A percentile compares a stretch with the other conserved stretches of the same genome.
These are phyloP conservation scores for Dasysyrphus tricinctus DNA, from an alignment of 2,888 invertebrate species.

Conservation along the genomic window DNA sequence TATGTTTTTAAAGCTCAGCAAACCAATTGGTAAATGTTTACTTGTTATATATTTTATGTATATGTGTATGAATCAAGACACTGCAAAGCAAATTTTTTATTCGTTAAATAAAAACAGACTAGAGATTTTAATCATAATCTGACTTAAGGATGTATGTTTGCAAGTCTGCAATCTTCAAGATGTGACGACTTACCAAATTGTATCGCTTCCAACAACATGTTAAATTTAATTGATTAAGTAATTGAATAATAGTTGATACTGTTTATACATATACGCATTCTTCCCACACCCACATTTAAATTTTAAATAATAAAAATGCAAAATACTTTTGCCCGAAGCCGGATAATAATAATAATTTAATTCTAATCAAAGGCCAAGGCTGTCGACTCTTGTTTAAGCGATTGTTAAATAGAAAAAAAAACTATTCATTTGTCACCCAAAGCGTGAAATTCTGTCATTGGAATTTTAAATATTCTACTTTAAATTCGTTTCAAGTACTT, in stretches of 20 bases:
- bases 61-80: too few relatives aligned
- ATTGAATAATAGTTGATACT: constrained; percentile 16
- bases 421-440: constrained; percentile 62
- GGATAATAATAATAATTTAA: constrained; percentile 63
- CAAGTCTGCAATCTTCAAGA: too few relatives aligned
- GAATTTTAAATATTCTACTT: constrained; percentile 54
- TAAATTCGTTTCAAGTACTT: not conserved
- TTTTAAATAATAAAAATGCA: constrained; percentile 44
- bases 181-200: too few relatives aligned
- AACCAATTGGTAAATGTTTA: too few relatives aligned
- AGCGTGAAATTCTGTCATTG: constrained; percentile 44
- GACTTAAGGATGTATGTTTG: too few relatives aligned
- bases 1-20: too few relatives aligned
- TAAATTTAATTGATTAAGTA: not conserved
- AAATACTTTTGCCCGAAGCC: constrained; percentile 48
- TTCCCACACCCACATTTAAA: constrained; percentile 55
- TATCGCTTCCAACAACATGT: too few relatives aligned
- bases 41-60: too few relatives aligned
- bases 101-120: too few relatives aligned
- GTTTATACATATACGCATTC: not conserved
- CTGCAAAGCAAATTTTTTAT: too few relatives aligned
- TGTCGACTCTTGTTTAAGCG: constrained; percentile 43
- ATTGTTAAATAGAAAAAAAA: constrained; percentile 38
- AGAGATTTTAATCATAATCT: too few relatives aligned
- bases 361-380: constrained; percentile 68